Base-by-base conservation (phyloP, 2,113 vertebrate species). In the Coracopsis vasa region DNA sequence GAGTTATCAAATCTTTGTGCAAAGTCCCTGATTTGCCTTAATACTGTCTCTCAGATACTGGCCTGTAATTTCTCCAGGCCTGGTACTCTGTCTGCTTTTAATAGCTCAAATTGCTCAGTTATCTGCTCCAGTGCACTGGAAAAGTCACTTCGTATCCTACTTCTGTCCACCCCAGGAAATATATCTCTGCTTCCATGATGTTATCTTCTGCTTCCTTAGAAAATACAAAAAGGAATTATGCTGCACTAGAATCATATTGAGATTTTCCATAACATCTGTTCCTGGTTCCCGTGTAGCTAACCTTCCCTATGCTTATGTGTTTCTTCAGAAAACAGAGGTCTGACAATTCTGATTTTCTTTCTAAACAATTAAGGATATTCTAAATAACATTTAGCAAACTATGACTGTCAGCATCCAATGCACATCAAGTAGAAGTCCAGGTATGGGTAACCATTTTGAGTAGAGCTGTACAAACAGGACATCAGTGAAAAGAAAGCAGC, bases 91-190 rank as follows among this genome's bases (percentile, higher is more conserved):
- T 75, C 90, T 80, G 44, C 28, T 93, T 71, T 91, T 94, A 85
- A 86, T 45, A 82, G 62, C 78, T 91, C 48, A 89, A 85, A 95
- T 92, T 95, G 70, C 73, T 75, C 79, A 66, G 45, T 93, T 91
- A 88, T 92, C 90, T 94, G 88, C 81, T 92, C n/a, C 64, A 86
- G 67, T 88, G 85, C 75, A 60, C 8, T 94, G 74, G 60, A 37
- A 94, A 92, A 94, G 60, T 60, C 79, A 78, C 80, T 96, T 74
- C 67, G 35, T 62, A 58, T n/a, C 41, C 54, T 66, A 42, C 58
- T 94, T 92, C 67, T 39, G 93, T 94, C 85, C 42, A 66, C 20
- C 29, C 24, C 24, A 47, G 47, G 64, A 96, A 83, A 94, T 86
- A 70, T 90, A 20, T 70, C 45, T 77, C 74, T 94, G 45, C 45